Evolutionary conservation across 2,888 invertebrate species (phyloP), one percentile per base, ranked within the genome.

Genomic region (Eristalinus sepulchralis): DNA sequence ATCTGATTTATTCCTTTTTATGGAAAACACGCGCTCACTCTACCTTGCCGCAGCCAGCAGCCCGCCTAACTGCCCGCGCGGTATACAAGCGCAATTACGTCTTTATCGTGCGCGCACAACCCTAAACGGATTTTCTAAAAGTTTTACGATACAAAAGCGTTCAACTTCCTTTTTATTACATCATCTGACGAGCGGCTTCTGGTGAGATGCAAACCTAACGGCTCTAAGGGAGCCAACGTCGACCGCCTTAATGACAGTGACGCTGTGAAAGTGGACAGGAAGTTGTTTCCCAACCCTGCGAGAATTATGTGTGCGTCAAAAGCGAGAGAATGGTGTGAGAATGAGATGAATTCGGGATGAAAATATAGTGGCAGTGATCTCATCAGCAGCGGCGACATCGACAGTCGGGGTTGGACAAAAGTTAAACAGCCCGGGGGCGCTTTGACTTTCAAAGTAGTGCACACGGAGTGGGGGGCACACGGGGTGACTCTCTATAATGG

Each of bases 11-110:
- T 47, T 17, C 47, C 17, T 17, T 47, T 47, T 47, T 47, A 47
- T 47, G 47, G 47, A 20, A n/a, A 47, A 17, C 47, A 47, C 47
- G 47, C 47, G 47, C 47, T 47, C n/a, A n/a, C 17, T 39, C 47
- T 47, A 47, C 47, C 47, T 39, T n/a, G 39, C 13, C 36, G 36
- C 4, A 3, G 1, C 2, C 36, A 11, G 36, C 55, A n/a, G n/a
- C n/a, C n/a, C n/a, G n/a, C n/a, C n/a, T n/a, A 31, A 47, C 27
- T 5, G 68, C 1, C 8, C 55, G 36, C 36, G 59, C 59, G 39
- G 71, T 60, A 59, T 31, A 71, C 39, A 17, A 47, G 20, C 27
- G 31, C 71, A 71, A 71, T 71, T 71, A 71, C 39, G 60, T 71
- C 27, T 36, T 60, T 71, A 71, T 71, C 60, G 71, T 39, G 31